Percentiles rank a stretch among this genome's conserved stretches.
These are phyloP conservation scores for Amiota communis DNA, from an alignment of 2,888 invertebrate species.

Conservation along the genomic window DNA sequence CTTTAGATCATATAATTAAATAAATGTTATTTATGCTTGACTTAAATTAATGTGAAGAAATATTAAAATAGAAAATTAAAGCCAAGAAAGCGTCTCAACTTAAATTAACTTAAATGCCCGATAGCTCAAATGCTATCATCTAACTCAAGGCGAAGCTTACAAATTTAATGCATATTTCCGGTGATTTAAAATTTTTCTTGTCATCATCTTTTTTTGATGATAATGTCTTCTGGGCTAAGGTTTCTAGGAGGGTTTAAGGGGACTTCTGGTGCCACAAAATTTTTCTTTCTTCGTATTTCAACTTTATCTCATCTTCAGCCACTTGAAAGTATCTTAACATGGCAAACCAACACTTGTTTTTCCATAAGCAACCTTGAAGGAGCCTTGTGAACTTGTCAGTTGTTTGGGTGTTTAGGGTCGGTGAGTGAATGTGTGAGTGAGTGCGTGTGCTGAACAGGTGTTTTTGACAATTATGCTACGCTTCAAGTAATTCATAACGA, in stretches of 20 bases:
- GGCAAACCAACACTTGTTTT: not conserved
- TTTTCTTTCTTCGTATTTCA: not conserved
- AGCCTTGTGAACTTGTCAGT: not conserved
- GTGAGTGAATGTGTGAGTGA: not conserved
- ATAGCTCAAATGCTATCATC: not conserved
- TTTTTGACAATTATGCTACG: constrained; percentile 29
- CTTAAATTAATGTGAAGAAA: not conserved
- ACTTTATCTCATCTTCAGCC: no score
- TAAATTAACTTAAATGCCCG: not conserved
- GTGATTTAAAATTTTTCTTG: not conserved
- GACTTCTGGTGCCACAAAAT: not conserved
- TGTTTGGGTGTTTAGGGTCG: no score
- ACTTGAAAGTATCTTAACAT: not conserved
- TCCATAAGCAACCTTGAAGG: not conserved
- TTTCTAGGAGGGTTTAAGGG: not conserved
- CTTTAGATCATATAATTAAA: constrained; percentile 7
- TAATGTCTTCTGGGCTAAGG: not conserved
- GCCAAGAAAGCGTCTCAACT: not conserved
- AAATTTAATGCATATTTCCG: constrained; percentile 13
- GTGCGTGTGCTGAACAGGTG: constrained; percentile 29
- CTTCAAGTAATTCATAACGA: constrained; percentile 29
- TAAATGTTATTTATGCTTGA: not conserved
- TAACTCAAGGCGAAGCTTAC: not conserved
- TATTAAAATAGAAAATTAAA: not conserved
- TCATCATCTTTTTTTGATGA: not conserved